Conservation (phyloP, 1,140 invertebrate species). For the Lepidurus couesii region DNA sequence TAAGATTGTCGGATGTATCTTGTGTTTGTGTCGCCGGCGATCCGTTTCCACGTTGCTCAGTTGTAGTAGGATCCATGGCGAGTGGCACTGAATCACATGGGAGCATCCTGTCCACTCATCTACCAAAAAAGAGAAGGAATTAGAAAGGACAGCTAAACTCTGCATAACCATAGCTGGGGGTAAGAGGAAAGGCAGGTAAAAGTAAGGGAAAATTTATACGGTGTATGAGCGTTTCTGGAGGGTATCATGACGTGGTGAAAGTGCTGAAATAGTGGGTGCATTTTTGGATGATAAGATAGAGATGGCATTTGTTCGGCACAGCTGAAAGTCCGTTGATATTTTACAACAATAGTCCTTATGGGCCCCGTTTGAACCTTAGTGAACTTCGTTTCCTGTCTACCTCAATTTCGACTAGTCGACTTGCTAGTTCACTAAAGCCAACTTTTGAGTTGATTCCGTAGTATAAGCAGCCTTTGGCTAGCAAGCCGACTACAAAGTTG, state of each 20-base stretch:
- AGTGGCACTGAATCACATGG: slow-evolving; percentile 2
- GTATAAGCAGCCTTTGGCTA: not conserved
- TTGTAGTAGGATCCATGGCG: not conserved
- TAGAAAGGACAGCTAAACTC: not conserved
- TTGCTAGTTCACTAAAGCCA: no score
- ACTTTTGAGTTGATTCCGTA: not conserved
- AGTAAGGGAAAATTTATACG: not conserved
- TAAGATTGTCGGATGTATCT: not conserved
- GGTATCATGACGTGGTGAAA: not conserved
- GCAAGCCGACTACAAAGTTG: not conserved
- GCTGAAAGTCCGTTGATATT: not conserved
- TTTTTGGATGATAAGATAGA: not conserved
- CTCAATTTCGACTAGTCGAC: no score
- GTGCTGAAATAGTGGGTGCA: not conserved
- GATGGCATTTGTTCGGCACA: not conserved
- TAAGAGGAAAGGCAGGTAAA: not conserved
- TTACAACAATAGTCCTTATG: not conserved
- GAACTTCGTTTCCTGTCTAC: not conserved
- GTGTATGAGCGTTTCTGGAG: not conserved
- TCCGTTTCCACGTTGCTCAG: not conserved
- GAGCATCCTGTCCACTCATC: not conserved
- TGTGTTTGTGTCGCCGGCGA: not conserved
- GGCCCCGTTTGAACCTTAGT: not conserved
- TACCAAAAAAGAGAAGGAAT: not conserved
- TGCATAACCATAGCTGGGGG: not conserved